Evolutionary conservation across 2,797 vertebrate genomes (phyloP).

Genomic region (Xenops minutus): DNA sequence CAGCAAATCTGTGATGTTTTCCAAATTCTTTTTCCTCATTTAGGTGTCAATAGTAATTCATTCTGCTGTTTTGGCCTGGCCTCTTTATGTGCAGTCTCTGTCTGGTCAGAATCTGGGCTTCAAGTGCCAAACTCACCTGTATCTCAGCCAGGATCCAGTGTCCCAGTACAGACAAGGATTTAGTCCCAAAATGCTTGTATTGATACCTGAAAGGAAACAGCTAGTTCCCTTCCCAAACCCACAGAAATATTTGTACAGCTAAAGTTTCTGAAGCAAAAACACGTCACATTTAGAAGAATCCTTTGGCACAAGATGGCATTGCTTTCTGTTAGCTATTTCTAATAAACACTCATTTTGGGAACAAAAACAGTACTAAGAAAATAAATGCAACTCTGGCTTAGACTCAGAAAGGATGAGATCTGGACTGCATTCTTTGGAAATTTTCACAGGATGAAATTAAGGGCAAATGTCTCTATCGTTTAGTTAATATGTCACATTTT

Average conservation of each 20-base stretch:
- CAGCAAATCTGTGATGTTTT: background rate
- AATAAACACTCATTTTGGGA: slow-evolving; percentile 31
- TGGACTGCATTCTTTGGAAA: background rate
- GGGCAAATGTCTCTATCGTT: background rate
- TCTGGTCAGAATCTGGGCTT: slow-evolving; percentile 35
- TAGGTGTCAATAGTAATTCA: slow-evolving; percentile 70
- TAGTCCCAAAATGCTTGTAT: background rate
- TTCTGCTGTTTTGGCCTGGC: slow-evolving; percentile 27
- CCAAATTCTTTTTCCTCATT: slow-evolving; percentile 15
- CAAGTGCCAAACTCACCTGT: slow-evolving; percentile 41
- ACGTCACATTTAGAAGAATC: slow-evolving; percentile 39
- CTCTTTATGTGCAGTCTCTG: background rate
- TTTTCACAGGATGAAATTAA: slow-evolving; percentile 19
- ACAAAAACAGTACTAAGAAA: slow-evolving; percentile 17
- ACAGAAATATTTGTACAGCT: slow-evolving; percentile 52
- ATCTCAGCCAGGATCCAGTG: slow-evolving; percentile 28
- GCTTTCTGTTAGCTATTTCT: slow-evolving; percentile 63
- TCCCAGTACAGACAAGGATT: slow-evolving; percentile 45
- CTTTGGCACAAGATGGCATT: background rate
- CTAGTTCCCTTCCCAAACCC: slow-evolving; percentile 41
- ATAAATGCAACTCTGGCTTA: background rate
- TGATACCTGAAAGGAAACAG: slow-evolving; percentile 42
- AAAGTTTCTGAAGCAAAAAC: slow-evolving; percentile 14
- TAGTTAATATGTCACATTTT: background rate
- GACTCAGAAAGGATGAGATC: slow-evolving; percentile 19